Base-by-base conservation (phyloP, 2,888 invertebrate genomes). In the Acanthococcus lagerstroemiae region DNA sequence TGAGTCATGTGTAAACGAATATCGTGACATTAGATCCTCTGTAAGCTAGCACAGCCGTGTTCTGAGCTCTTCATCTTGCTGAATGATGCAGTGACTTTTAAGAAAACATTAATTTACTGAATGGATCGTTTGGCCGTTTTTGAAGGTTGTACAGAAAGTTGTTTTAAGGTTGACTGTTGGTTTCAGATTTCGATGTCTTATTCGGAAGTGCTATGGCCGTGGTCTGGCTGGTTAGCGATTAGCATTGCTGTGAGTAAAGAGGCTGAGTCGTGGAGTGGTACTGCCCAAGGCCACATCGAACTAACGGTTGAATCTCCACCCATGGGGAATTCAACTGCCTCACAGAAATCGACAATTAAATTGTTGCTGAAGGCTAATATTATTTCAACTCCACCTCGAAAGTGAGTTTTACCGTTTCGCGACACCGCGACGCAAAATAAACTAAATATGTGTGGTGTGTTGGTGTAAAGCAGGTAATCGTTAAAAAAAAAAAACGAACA, bases 201-300 rank as follows among this genome's bases (percentile, higher is more conserved):
- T 78, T 90, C 91, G 12, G 83, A 84, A 70, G 81, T 88, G 44
- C 78, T 96, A 63, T 97, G 95, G 95, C 96, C 96, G 0, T 96
- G 95, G 95, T 90, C 94, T 1, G 96, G 96, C 0, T 96, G 91
- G 88, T 77, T 96, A 71, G 92, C 93, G 1, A 83, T 96, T 22
- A 82, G 84, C 72, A 81, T 92, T 70, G 76, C 78, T 0, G 84
- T 85, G 0, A 73, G 80, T 1, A 79, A 82, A 69, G 75, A 76
- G 25, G 86, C 83, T 2, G 80, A 81, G 3, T 73, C 76, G 26
- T 82, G 79, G 77, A 88, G 90, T 74, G 91, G 90, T 7, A 78
- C 86, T 63, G 86, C 87, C 6, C 86, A 91, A 77, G 85, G 96
- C 19, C 88, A 89, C 71, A 80, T 94, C 58, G 84, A 86, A 61